Evolutionary conservation across 1,140 invertebrate species (phyloP), one percentile per base, ranked within the genome.

Genomic region (Asobara japonica): DNA sequence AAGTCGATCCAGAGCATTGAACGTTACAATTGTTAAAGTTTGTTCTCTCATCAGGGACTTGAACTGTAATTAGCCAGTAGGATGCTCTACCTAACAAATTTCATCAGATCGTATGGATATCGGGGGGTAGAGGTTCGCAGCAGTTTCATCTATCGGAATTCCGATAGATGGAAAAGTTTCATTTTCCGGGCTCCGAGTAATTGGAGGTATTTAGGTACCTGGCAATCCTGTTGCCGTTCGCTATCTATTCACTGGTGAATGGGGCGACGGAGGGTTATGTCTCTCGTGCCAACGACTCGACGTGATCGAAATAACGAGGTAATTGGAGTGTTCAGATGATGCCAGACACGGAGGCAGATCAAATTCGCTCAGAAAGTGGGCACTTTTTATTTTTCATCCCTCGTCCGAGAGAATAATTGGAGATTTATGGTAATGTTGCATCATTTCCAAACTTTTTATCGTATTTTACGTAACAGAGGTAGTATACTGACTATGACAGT

Each of bases 131-230:
- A 25, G 31, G 11, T 56, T 56, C 18, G 5, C 51, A 25, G 20
- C 3, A 27, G 51, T 56, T 56, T 56, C 51, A 56, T 56, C 18
- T 6, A 25, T 22, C 1, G 51, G 20, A 56, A 18, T 25, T 56
- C 51, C 4, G 6, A 18, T 25, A 25, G 51, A 56, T 56, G 5
- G 51, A 56, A 56, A 56, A 25, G 51, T 56, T 56, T 56, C 20
- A 56, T 56, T 27, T 27, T 56, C 13, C 51, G 1, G 22, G 20
- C 11, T 51, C 30, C 20, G 62, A 33, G 68, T 77, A 78, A 78
- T 77, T 78, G 68, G 68, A 69, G 41, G 56, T 69, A 73, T 76
- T 78, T 76, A 74, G 70, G 73, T 75, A 73, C 51, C 16, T 30
- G 51, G 22, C 7, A 41, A 77, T 72, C 61, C 76, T 65, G 72